Evolutionary conservation across 2,797 vertebrate genomes (phyloP), one percentile per base, ranked within the genome.

Genomic region (Characodon lateralis): DNA sequence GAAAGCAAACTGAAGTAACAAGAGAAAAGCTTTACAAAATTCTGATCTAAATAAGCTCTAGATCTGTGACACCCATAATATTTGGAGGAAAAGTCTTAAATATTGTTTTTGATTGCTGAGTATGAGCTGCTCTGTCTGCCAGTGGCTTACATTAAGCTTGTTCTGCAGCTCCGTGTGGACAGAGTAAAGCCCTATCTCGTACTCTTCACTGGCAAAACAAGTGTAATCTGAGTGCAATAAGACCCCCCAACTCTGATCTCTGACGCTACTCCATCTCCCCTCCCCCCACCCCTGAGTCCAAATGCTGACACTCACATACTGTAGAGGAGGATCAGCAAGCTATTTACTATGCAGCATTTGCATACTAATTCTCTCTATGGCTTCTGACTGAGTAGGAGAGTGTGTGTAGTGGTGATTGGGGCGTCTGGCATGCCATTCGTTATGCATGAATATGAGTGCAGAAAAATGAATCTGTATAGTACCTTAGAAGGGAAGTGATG

Each of bases 121-220:
- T 73, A 4, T 35, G 69, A 56, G 76, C 79, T 85, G 78, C 76
- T 72, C 83, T 68, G 81, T 77, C 75, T 78, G 79, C 78, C 87
- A 66, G 39, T 50, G 18, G 56, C 46, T 89, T 89, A 91, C 90
- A 73, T 88, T 90, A 90, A 90, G 83, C 87, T 83, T 63, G 59
- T 75, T 85, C 77, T 82, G 53, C 85, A 78, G 82, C 79, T 89
- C 86, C 84, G 63, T 22, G 28, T 79, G 80, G 81, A 85, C 83
- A 79, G 77, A 78, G 72, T 83, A 85, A 88, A 87, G 53, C 81
- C 69, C 79, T 26, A 79, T 72, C 80, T 79, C 50, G 51, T 77
- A 71, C 75, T 84, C 80, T 88, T 87, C 80, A 55, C 79, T 85
- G 85, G 86, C 83, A 84, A 87, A 89, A 89, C 88, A 89, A 88